phyloP scores from a whole-genome alignment of 2,113 vertebrate species.

The Pseudopodoces humilis region DNA sequence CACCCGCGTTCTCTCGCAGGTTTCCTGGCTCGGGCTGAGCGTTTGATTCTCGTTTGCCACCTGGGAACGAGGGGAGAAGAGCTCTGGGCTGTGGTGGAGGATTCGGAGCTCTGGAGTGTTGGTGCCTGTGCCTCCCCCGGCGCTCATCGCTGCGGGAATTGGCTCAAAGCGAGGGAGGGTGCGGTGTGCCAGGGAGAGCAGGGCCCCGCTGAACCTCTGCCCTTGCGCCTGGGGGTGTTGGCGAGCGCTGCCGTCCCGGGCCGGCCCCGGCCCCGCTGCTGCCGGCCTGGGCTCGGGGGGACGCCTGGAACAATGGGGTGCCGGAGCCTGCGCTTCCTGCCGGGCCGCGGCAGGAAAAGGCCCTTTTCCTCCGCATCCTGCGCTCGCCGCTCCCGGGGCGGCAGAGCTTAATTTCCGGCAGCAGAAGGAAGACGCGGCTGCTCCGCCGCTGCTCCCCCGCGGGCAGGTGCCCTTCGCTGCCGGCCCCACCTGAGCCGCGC shows the following conservation, averaged over 20 bases:
- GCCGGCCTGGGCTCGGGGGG: background rate
- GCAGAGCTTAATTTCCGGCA: background rate
- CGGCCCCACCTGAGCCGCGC: background rate
- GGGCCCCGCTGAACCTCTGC: fast-evolving
- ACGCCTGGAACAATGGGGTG: slow-evolving; percentile 11
- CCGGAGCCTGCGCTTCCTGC: slow-evolving; percentile 43
- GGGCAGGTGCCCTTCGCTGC: background rate
- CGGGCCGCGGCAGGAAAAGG: slow-evolving; percentile 34
- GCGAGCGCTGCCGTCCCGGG: background rate
- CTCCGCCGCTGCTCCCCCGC: background rate
- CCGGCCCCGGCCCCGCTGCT: background rate
- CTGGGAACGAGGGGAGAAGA: background rate
- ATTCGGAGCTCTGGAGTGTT: fast-evolving
- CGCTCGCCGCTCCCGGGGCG: background rate
- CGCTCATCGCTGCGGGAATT: background rate
- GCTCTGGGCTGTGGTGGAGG: background rate
- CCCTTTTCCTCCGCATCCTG: slow-evolving; percentile 24
- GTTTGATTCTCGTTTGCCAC: background rate
- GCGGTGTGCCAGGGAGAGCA: fast-evolving
- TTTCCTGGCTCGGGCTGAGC: background rate
- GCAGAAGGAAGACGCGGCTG: background rate
- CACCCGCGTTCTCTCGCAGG: background rate
- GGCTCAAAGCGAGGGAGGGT: fast-evolving
- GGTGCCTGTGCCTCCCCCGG: background rate
- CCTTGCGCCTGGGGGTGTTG: fast-evolving